These are phyloP conservation scores for Platysternon megacephalum DNA, from an alignment of 2,113 vertebrate genomes.

Conservation along the genomic window DNA sequence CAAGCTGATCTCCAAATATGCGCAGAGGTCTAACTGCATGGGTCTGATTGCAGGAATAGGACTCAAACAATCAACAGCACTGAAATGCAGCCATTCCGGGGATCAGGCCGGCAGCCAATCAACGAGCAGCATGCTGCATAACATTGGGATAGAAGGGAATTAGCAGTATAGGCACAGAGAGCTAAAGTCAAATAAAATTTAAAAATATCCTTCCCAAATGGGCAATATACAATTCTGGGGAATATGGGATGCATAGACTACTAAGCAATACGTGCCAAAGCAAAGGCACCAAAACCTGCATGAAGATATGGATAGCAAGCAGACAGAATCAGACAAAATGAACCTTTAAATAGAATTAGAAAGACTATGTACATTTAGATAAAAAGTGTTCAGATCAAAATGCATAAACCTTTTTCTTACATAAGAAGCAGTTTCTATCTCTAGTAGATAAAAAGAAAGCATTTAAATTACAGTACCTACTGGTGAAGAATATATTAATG, in stretches of 20 bases:
- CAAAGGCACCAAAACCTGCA: background rate
- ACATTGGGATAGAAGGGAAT: background rate
- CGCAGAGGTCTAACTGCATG: background rate
- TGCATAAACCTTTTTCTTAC: background rate
- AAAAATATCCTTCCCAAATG: background rate
- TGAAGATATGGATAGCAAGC: background rate
- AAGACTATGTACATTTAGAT: background rate
- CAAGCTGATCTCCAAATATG: background rate
- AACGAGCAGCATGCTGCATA: background rate
- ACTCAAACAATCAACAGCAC: background rate
- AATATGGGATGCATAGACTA: background rate
- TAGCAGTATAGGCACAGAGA: background rate
- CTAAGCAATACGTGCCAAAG: background rate
- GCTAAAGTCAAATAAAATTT: background rate
- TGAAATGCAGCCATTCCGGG: background rate
- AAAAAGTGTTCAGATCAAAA: background rate
- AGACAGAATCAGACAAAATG: background rate
- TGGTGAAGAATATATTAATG: background rate
- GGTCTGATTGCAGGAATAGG: background rate
- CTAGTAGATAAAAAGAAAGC: too few species aligned
- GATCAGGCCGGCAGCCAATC: background rate
- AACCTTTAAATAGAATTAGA: background rate
- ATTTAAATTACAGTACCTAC: too few species aligned
- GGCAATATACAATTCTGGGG: background rate
- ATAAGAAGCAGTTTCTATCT: background rate